phyloP scores from a whole-genome alignment of 1,140 invertebrate genomes.

The Formica selysi region DNA sequence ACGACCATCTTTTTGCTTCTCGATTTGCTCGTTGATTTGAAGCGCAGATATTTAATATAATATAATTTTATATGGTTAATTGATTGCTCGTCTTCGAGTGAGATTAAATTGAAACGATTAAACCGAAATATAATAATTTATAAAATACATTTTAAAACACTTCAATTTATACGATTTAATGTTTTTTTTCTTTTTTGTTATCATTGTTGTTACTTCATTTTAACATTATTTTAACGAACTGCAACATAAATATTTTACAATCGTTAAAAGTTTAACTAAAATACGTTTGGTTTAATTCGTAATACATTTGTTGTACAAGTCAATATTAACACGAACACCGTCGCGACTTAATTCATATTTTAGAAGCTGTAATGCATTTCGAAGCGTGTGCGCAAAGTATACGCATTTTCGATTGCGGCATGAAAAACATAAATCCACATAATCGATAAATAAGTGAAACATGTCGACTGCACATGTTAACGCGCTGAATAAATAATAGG shows the following conservation, averaged over 20 bases:
- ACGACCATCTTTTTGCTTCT: not conserved
- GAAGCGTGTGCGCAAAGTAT: conserved; percentile 19
- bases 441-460: conserved; percentile 64
- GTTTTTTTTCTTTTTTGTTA: not conserved
- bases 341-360: conserved; percentile 49
- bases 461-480: conserved; percentile 61
- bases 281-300: conserved; percentile 19
- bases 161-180: conserved; percentile 16
- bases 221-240: conserved; percentile 12
- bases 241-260: conserved; percentile 40
- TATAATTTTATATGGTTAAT: not conserved
- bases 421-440: conserved; percentile 56
- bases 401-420: conserved; percentile 45
- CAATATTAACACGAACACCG: conserved; percentile 29
- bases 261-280: conserved; percentile 24
- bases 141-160: not conserved
- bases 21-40: not conserved
- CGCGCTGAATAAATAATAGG: conserved; percentile 60
- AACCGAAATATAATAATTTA: not conserved
- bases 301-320: conserved; percentile 2
- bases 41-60: not conserved
- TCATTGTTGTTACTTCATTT: not conserved
- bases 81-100: not conserved
- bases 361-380: conserved; percentile 12
- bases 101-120: not conserved